Base-by-base conservation (phyloP, 2,888 invertebrate species). In the Mayetiola destructor region DNA sequence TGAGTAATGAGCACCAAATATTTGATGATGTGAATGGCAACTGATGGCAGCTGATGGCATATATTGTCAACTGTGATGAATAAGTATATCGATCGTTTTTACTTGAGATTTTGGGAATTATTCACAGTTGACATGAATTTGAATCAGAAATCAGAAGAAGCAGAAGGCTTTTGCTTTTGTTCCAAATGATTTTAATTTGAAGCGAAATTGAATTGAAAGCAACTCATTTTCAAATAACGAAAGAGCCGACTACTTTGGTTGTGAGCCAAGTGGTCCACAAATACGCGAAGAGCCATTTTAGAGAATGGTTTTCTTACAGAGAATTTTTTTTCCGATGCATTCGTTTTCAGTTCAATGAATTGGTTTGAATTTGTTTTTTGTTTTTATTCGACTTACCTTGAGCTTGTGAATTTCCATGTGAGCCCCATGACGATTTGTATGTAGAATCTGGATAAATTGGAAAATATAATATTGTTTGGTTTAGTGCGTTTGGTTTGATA, bases 351-450 rank as follows among this genome's bases (percentile, higher is more conserved):
- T 39, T 39, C 16, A 39, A 42, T 42, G 9, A 42, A 23, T 39
- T 39, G 20, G 32, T 8, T 12, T 8, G 32, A 32, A 32, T 32
- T 32, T 12, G 32, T 32, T 9, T 8, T 32, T 8, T 32, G 8
- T 32, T 32, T 9, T 12, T 8, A 32, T 32, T 32, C 32, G 32
- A 66, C 76, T 77, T 72, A 87, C 87, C 87, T 81, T 87, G 87
- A 64, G 85, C 75, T 69, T 85, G 86, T 68, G 85, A 77, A 62
- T 85, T 74, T 62, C 84, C 76, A 71, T 87, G 87, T 66, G 85
- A 78, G 65, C 84, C 82, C 88, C 88, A 88, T 73, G 87, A 80
- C 70, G 86, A 84, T 79, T 88, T 88, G 75, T 88, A 88, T 60
- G 88, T 85, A 60, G 88, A 85, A 79, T 88, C 88, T 88, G 81